These are phyloP conservation scores for Heliconius ethilla DNA, from an alignment of 2,888 invertebrate species.

Conservation along the genomic window DNA sequence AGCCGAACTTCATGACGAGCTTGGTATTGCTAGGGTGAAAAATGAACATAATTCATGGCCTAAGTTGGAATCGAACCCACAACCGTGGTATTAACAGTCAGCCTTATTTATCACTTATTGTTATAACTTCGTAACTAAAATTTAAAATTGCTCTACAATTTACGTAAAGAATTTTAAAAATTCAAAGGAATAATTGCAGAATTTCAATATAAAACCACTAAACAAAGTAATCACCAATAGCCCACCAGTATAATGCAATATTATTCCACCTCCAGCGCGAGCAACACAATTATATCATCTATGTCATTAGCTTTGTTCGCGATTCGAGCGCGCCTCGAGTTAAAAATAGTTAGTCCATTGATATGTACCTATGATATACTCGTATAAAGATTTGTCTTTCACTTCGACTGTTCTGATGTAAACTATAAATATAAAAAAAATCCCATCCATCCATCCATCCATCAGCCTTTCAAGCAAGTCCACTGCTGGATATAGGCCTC, in stretches of 20 bases:
- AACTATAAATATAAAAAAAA: no score
- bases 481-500: no score
- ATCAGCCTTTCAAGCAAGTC: no score
- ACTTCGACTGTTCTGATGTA: no score
- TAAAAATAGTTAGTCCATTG: constrained; percentile 24
- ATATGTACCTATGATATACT: background rate
- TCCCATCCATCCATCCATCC: no score
- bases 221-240: background rate
- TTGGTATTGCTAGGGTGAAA: background rate
- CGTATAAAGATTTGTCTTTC: no score
- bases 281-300: constrained; percentile 25
- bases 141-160: no score
- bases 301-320: constrained; percentile 23
- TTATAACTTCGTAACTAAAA: no score
- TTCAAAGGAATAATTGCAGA: no score
- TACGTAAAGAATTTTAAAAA: no score
- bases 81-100: background rate
- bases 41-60: background rate
- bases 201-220: background rate
- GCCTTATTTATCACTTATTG: background rate
- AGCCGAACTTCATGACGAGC: background rate
- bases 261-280: background rate
- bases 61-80: background rate
- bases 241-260: background rate
- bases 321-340: constrained; percentile 15